Evolutionary conservation across 2,888 invertebrate species (phyloP), one percentile per base, ranked within the genome.

Genomic region (Nebria salina): DNA sequence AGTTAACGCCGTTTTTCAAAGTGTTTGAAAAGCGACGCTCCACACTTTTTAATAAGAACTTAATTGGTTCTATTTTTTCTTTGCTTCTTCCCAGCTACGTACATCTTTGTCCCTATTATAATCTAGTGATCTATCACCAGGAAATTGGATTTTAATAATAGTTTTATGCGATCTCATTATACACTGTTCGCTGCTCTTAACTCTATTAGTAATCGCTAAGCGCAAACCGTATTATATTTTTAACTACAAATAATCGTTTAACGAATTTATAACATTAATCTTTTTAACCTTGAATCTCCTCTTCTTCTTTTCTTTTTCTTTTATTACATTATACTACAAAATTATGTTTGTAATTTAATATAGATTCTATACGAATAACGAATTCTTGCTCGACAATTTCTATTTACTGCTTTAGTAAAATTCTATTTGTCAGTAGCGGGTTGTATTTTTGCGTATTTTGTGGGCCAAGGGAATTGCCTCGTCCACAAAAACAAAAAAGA

Each of bases 91-190:
- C 54, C 54, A 13, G 54, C 54, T 54, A 54, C 54, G 54, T 54
- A 54, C 54, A 54, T 54, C 54, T 79, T 79, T 79, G 25, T 79
- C 54, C 54, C 54, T 54, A 65, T 79, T 65, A 68, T 75, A 75
- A 79, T 75, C 73, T 75, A 79, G 68, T 74, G 75, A 79, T 75
- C 79, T 79, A 68, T 79, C 79, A 75, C 65, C 43, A 66, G 68
- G 74, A 79, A 75, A 79, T 79, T 79, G 79, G 79, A 75, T 79
- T 79, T 79, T 79, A 79, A 74, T 79, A 79, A 79, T 75, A 75
- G 79, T 79, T 74, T 75, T 25, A 79, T 72, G 73, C 70, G 68
- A 73, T 73, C 73, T 41, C 73, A 73, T 74, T 70, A 34, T 34
- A 34, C 34, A 42, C 11, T 74, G 64, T 70, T 72, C 34, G 41